These are phyloP conservation scores for Aphelocoma coerulescens DNA, from an alignment of 2,113 vertebrate species.

Conservation along the genomic window DNA sequence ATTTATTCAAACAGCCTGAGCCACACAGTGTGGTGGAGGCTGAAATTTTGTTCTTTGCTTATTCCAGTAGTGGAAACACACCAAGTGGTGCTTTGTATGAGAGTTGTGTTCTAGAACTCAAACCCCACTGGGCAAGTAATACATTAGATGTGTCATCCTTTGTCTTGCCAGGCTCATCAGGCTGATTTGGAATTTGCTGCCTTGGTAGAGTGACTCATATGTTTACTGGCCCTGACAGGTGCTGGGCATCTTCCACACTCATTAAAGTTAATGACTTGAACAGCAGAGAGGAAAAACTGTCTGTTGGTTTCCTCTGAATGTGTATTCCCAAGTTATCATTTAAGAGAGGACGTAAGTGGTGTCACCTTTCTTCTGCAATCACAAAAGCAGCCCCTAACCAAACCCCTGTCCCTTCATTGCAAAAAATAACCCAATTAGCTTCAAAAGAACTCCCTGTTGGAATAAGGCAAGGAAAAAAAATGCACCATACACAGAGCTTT, in stretches of 20 bases:
- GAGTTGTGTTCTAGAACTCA: neutral
- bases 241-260: slow-evolving; percentile 4
- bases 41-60: neutral
- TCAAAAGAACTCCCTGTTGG: neutral
- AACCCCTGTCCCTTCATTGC: neutral
- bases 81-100: neutral
- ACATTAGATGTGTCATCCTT: neutral
- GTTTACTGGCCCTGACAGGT: slow-evolving; percentile 45
- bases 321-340: neutral
- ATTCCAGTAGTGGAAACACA: neutral
- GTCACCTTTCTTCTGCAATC: neutral
- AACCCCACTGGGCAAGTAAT: neutral
- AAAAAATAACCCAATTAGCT: neutral
- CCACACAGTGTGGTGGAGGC: neutral
- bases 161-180: slow-evolving; percentile 1
- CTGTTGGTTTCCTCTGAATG: neutral
- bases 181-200: slow-evolving; percentile 9
- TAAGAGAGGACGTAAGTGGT: neutral
- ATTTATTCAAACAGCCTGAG: slow-evolving; percentile 38
- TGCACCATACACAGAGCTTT: neutral
- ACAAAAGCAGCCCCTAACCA: neutral
- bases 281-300: neutral
- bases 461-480: neutral
- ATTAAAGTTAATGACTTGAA: slow-evolving; percentile 37
- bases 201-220: slow-evolving; percentile 23